A percentile compares a stretch with the other conserved stretches of the same genome.
phyloP scores from a whole-genome alignment of 2,113 vertebrate genomes.

The Struthio camelus region DNA sequence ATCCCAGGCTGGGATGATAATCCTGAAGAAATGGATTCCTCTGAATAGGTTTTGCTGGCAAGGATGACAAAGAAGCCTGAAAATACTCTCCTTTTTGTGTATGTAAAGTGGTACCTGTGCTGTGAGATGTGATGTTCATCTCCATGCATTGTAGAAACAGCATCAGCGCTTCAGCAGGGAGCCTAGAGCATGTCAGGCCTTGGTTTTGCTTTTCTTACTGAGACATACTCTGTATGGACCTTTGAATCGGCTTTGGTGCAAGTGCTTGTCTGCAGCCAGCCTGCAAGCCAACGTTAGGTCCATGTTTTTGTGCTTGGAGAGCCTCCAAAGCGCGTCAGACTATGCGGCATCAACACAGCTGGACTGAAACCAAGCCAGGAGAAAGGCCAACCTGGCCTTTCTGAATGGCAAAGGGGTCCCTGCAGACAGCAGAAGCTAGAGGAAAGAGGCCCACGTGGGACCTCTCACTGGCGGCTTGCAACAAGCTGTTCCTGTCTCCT shows the following conservation, averaged over 20 bases:
- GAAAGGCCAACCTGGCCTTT: not conserved
- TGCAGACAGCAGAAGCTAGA: not conserved
- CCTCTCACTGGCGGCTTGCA: not conserved
- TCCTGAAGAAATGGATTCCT: not conserved
- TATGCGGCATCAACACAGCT: not conserved
- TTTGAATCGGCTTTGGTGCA: not conserved
- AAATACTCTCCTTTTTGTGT: not conserved
- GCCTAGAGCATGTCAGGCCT: not conserved
- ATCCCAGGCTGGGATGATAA: not conserved
- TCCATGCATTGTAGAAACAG: not conserved
- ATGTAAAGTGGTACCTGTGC: not conserved
- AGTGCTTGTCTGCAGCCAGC: not conserved
- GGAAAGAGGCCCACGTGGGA: not conserved
- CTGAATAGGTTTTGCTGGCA: not conserved
- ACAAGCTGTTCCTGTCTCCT: not conserved
- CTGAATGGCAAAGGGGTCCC: not conserved
- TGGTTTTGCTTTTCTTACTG: not conserved
- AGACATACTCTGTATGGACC: not conserved
- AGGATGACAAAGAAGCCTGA: slow-evolving; percentile 1
- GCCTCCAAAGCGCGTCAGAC: not conserved
- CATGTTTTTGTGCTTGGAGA: not conserved
- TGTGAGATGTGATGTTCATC: not conserved
- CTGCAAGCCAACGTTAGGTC: not conserved
- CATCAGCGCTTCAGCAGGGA: not conserved
- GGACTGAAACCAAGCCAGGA: slow-evolving; percentile 4